Base-by-base conservation (phyloP, 2,888 invertebrate species). In the Zaprionus obscuricornis region DNA sequence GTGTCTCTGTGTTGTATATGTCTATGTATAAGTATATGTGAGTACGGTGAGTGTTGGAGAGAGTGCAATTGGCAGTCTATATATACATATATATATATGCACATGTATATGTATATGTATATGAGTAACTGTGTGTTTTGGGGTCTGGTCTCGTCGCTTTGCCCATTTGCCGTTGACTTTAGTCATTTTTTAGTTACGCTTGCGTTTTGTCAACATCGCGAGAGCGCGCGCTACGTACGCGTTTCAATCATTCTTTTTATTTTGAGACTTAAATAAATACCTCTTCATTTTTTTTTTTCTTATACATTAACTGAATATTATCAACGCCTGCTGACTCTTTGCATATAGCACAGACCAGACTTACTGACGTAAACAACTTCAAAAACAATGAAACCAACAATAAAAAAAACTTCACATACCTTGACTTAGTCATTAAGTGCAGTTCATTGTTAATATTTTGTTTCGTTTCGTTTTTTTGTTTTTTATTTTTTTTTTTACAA, bases 141-240 rank as follows among this genome's bases (percentile, higher is more conserved):
- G 55, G 26, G 31, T 33, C 27, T 6, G 46, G 67, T 65, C 74
- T 64, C 59, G 55, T 33, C 66, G 66, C 59, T 63, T 67, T 74
- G 86, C 70, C 69, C 73, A 70, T 65, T 67, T 62, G 68, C 42
- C 66, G 67, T 69, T 49, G 62, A 65, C 67, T 85, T 83, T 78
- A 86, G 82, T 86, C 85, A 85, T 83, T 78, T 79, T 85, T 82
- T 65, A 82, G 86, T 84, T 70, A 77, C 81, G 81, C 75, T 86
- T 68, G 82, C 79, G 86, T 69, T 86, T 81, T 84, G 79, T 81
- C 86, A 81, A 81, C 86, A 74, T 72, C 78, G 84, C 79, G 86
- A 71, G 77, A 68, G 64, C 73, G 56, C 76, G 81, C 76, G 74
- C 74, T 52, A 43, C 26, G 51, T 40, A 40, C 29, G 11, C 20